Evolutionary conservation across 2,797 vertebrate genomes (phyloP), one percentile per base, ranked within the genome.

Genomic region (Triplophysa bombifrons): DNA sequence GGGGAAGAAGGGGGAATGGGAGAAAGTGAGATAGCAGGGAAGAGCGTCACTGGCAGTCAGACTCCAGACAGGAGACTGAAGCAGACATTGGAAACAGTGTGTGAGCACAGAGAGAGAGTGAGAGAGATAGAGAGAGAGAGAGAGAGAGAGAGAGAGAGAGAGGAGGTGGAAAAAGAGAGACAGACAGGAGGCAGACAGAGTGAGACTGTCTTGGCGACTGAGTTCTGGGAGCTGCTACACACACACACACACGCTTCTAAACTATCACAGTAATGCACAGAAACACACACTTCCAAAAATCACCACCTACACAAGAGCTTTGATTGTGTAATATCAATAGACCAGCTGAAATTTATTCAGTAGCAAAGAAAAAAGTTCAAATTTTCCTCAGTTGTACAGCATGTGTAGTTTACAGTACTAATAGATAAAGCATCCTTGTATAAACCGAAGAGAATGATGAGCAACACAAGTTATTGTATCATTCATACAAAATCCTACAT

Each of bases 181-280:
- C 67, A 76, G 75, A 53, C 70, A 78, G 73, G 30, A 82, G 73
- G 68, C 77, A 84, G 84, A 66, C 80, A 69, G 90, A 89, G 87
- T 82, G 88, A 87, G 88, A 87, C 85, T 84, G 74, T 85, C 84
- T 81, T 89, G 90, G 91, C 88, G 88, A 87, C 88, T 87, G 82
- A 80, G 87, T 86, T 84, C 81, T 87, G 88, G 85, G 88, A 90
- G 89, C 89, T 87, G 85, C 81, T 87, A 41, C 13, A 74, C 66
- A 55, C 27, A 63, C 72, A 60, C 1, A 72, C 30, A 61, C 79
- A 71, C 34, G 22, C 65, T 64, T 61, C 65, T 38, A 78, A 58
- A 60, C 22, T 55, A 81, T 70, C 22, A 34, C 38, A 71, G 48
- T 70, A 10, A 80, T 75, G 51, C 53, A 11, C 9, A 81, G 66